Conservation (phyloP, 2,113 vertebrate genomes). For the Cavia aperea region DNA sequence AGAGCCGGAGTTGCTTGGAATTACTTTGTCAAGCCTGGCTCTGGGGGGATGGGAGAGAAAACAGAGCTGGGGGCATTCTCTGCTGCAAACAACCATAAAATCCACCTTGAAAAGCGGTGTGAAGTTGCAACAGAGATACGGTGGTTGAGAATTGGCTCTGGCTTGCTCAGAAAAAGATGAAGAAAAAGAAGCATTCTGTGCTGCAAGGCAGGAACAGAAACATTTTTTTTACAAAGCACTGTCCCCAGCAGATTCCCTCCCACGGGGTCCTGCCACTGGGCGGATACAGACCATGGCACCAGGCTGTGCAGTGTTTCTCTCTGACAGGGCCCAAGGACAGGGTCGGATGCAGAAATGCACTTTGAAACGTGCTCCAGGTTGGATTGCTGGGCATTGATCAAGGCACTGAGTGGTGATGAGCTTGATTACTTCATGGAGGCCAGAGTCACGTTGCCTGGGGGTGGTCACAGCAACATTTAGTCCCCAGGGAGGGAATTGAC, state of each 20-base stretch:
- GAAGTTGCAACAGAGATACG: constrained; percentile 54
- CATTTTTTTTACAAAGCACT: constrained; percentile 38
- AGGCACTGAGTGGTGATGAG: neutral
- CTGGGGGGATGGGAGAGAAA: neutral
- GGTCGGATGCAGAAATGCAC: neutral
- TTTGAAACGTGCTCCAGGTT: neutral
- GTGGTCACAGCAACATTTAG: neutral
- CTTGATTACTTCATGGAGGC: neutral
- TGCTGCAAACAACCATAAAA: constrained; percentile 38
- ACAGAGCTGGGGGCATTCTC: constrained; percentile 28
- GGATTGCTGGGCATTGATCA: neutral
- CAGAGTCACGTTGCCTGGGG: neutral
- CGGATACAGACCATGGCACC: neutral
- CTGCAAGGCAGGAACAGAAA: constrained; percentile 30
- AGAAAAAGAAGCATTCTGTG: constrained; percentile 16
- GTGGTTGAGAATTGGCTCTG: constrained; percentile 44
- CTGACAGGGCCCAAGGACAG: neutral
- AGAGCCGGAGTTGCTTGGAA: constrained; percentile 47
- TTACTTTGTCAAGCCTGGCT: constrained; percentile 53
- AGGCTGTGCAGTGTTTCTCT: neutral
- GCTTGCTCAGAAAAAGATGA: constrained; percentile 35
- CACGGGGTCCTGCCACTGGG: neutral
- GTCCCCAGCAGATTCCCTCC: neutral
- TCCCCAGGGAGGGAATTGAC: neutral
- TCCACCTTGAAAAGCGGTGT: constrained; percentile 39